Percentiles rank a stretch among this genome's conserved stretches.
These are phyloP conservation scores for Syngnathus scovelli DNA, from an alignment of 2,113 vertebrate species.

Conservation along the genomic window DNA sequence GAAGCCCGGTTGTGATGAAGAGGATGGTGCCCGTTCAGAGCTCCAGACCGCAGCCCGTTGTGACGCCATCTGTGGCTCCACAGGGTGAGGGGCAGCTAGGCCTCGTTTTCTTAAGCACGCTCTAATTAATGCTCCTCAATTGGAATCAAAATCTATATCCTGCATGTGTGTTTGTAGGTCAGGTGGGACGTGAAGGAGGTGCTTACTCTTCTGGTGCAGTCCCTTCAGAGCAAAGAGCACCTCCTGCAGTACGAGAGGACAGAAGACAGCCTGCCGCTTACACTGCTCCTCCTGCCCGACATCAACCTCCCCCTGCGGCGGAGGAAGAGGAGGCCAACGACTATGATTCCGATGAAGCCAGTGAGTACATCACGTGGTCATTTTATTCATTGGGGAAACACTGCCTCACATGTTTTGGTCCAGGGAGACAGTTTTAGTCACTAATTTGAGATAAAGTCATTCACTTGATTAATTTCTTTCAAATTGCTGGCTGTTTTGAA, in stretches of 20 bases:
- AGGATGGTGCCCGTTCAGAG: slow-evolving; percentile 74
- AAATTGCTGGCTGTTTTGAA: not conserved
- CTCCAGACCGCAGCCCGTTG: slow-evolving; percentile 53
- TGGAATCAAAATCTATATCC: slow-evolving; percentile 5
- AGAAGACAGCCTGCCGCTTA: slow-evolving; percentile 65
- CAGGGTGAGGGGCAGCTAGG: slow-evolving; percentile 65
- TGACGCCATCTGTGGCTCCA: slow-evolving; percentile 43
- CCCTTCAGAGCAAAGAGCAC: slow-evolving; percentile 69
- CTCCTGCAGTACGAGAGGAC: slow-evolving; percentile 71
- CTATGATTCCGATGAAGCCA: slow-evolving; percentile 95
- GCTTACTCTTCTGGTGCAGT: slow-evolving; percentile 42
- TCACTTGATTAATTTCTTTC: slow-evolving; percentile 21
- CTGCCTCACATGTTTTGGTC: not conserved
- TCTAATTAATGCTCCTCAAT: not conserved
- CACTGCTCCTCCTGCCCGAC: slow-evolving; percentile 42
- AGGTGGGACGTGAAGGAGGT: slow-evolving; percentile 46
- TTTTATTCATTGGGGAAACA: slow-evolving; percentile 5
- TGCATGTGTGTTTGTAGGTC: slow-evolving; percentile 32
- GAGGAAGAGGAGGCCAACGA: slow-evolving; percentile 89
- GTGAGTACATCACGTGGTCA: slow-evolving; percentile 68
- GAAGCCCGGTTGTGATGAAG: slow-evolving; percentile 70
- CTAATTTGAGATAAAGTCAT: slow-evolving; percentile 3
- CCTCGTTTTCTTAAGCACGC: not conserved
- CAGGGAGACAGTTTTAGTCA: not conserved
- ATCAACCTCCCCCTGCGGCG: slow-evolving; percentile 70